Evolutionary conservation across 2,113 vertebrate species (phyloP), one percentile per base, ranked within the genome.

Genomic region (Paratilapia polleni): DNA sequence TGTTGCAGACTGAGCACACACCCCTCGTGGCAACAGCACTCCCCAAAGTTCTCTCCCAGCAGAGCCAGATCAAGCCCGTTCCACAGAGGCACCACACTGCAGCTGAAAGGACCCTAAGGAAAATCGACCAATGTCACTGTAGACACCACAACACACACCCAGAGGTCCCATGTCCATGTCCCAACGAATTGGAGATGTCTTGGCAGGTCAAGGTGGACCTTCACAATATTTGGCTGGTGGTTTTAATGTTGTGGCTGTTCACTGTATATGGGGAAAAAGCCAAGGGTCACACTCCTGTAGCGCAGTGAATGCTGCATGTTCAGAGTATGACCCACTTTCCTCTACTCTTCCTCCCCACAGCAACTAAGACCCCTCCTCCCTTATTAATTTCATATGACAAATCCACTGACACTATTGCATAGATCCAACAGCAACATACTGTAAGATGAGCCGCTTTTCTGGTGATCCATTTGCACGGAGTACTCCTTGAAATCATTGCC

Each of bases 251-350:
- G 26, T 34, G 13, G 31, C 47, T 73, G 19, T 54, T 73, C 26
- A 54, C 5, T 28, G 1, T 54, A 43, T 63, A 62, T 38, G 58
- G 66, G 49, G n/a, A 24, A 31, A 26, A 86, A 84, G 60, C 36
- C 31, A 62, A 22, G 49, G 83, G 79, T 84, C 20, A 70, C 17
- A 3, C 64, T 84, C 57, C 77, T 75, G 36, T 38, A 60, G 83
- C 59, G 68, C 75, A 77, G 76, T 24, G 58, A 84, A 64, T 19
- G 12, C 57, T 57, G 38, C 56, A 86, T 80, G 81, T 88, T 83
- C 49, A 87, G 52, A 82, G 76, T 77, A 79, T 93, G 93, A 92
- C 92, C 90, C 88, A 94, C 83, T 92, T 95, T 94, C 82, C 61
- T 24, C 41, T 82, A n/a, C 43, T 73, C 66, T 80, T 81, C 66